Percentiles rank a stretch among this genome's conserved stretches.
Evolutionary conservation across 2,113 vertebrate genomes (phyloP).

Genomic region (Hippocampus zosterae): DNA sequence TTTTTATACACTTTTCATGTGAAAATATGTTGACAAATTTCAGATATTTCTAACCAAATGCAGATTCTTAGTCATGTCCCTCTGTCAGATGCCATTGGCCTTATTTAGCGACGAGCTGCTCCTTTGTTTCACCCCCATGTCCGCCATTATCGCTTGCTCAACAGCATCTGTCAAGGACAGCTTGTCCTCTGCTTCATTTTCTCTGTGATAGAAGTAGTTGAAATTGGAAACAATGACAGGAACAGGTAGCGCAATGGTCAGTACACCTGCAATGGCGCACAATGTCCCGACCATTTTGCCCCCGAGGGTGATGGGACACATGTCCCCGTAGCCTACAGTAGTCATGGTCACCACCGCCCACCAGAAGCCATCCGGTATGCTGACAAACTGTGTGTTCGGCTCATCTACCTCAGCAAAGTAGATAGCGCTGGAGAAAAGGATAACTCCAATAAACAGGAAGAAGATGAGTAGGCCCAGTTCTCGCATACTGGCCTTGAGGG

Average conservation of each 20-base stretch:
- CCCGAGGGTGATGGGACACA: conserved; percentile 88
- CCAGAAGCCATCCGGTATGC: conserved; percentile 98
- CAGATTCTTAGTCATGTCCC: not conserved
- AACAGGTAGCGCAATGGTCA: conserved; percentile 93
- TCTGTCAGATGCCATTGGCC: conserved; percentile 74
- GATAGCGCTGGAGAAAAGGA: conserved; percentile 94
- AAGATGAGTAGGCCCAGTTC: conserved; percentile 92
- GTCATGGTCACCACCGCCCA: conserved; percentile 99
- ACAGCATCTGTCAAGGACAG: conserved; percentile 65
- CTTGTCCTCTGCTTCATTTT: conserved; percentile 91
- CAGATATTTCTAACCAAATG: not conserved
- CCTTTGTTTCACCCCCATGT: conserved; percentile 49
- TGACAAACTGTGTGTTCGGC: conserved; percentile 89
- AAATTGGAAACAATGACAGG: conserved; percentile 98
- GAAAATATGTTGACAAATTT: not conserved
- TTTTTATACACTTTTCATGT: not conserved
- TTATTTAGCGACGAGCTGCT: conserved; percentile 82
- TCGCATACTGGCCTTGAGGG: conserved; percentile 87
- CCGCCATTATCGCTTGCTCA: conserved; percentile 67
- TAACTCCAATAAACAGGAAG: conserved; percentile 96
- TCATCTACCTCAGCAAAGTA: conserved; percentile 96
- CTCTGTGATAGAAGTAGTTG: conserved; percentile 97
- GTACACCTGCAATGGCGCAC: conserved; percentile 92
- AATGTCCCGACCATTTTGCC: conserved; percentile 94
- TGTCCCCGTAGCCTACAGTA: conserved; percentile 95